A percentile compares a stretch with the other conserved stretches of the same genome.
Evolutionary conservation across 2,113 vertebrate species (phyloP).

Genomic region (Neotoma lepida): DNA sequence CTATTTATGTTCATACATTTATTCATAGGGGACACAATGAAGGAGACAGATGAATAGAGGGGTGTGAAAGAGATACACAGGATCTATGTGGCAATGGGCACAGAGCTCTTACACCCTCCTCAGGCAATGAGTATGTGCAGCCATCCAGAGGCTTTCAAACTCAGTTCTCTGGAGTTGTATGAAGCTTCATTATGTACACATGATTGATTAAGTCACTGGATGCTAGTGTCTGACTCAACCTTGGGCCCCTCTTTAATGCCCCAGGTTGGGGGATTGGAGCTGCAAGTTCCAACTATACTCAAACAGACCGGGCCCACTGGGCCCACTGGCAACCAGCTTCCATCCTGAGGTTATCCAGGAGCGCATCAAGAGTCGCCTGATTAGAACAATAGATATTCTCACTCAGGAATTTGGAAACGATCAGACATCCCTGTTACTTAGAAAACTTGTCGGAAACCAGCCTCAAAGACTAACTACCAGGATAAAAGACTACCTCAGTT

Average conservation of each 20-base stretch:
- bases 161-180: not conserved
- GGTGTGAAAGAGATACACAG: not conserved
- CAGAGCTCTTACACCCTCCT: not conserved
- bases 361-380: not conserved
- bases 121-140: too few species aligned
- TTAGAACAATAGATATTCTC: not conserved
- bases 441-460: not conserved
- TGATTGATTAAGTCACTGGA: not conserved
- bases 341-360: not conserved
- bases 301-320: not conserved
- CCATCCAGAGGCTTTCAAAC: not conserved
- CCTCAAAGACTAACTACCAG: not conserved
- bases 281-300: not conserved
- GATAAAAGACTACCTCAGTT: not conserved
- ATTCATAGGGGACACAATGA: not conserved
- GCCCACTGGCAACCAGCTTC: not conserved
- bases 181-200: not conserved
- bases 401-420: not conserved
- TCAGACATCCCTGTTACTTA: not conserved
- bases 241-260: not conserved
- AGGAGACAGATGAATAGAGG: not conserved
- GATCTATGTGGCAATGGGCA: not conserved
- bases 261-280: not conserved
- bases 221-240: not conserved
- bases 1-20: not conserved